Base-by-base conservation (phyloP, 2,888 invertebrate genomes). In the Synergus laeviventris region DNA sequence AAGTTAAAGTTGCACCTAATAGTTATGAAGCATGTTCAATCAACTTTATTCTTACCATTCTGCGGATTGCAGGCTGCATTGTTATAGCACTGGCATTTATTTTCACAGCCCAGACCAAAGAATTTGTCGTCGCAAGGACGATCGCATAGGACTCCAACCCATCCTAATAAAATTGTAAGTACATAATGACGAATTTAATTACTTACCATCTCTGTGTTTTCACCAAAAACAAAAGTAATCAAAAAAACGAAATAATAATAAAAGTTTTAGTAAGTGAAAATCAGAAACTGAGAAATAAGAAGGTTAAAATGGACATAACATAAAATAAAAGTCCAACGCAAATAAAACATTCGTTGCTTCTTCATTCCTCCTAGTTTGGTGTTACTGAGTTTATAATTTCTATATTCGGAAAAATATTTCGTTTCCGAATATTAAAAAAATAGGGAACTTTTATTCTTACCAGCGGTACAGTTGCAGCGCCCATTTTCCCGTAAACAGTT, bases 101-200 rank as follows among this genome's bases (percentile, higher is more conserved):
- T 92, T 31, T 92, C 92, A 89, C 98, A 99, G 87, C 95, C 95
- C 79, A 93, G 92, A 75, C 98, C 98, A 87, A 93, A 98, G 45
- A 93, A 94, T 88, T 95, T 95, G 49, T 94, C 94, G 80, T 96
- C 96, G 89, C 98, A 99, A 0, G 96, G 96, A 54, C 97, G 93
- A 89, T 97, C 97, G 89, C 98, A 98, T 84, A 95, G 95, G 61
- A 95, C 93, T 11, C 98, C 97, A 84, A 94, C 94, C 94, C 95
- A 97, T 76, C 92, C 92, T 90, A 83, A 76, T 80, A 84, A 83
- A 85, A 81, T 79, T 74, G 76, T 16, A 62, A 75, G 21, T 21
- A 42, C 49, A 24, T 42, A 45, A 31, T 54, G 39, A 64, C 18
- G 59, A 60, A 18, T 60, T 31, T 60, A 31, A 18, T 74, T 75